A percentile compares a stretch with the other conserved stretches of the same genome.
These are phyloP conservation scores for Holcopasites calliopsidis DNA, from an alignment of 1,140 invertebrate genomes.

Conservation along the genomic window DNA sequence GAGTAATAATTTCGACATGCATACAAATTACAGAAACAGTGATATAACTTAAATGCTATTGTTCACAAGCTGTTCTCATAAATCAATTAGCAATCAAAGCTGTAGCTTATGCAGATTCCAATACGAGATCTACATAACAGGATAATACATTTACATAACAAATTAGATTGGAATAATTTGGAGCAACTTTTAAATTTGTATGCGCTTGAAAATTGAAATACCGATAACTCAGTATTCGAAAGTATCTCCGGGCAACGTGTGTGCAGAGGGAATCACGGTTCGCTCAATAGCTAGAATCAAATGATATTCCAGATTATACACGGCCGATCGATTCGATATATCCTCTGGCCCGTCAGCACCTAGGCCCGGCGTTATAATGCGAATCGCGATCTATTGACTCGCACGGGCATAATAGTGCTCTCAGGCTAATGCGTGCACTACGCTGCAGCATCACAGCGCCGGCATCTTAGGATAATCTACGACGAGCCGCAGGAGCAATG, in stretches of 20 bases:
- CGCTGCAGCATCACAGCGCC: constrained; percentile 50
- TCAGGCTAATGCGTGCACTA: constrained; percentile 30
- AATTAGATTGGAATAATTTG: too few relatives aligned
- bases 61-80: too few relatives aligned
- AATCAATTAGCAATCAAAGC: too few relatives aligned
- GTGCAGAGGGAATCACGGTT: not conserved
- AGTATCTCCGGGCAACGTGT: not conserved
- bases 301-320: constrained; percentile 37
- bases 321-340: constrained; percentile 52
- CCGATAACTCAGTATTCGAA: constrained; percentile 2
- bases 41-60: too few relatives aligned
- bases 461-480: constrained; percentile 66
- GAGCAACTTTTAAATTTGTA: too few relatives aligned
- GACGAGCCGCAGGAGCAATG: constrained; percentile 33
- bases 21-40: too few relatives aligned
- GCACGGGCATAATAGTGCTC: constrained; percentile 46
- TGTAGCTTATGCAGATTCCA: too few relatives aligned
- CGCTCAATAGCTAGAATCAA: not conserved
- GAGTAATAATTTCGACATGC: too few relatives aligned
- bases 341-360: constrained; percentile 46
- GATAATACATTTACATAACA: too few relatives aligned
- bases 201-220: too few relatives aligned
- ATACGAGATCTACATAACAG: too few relatives aligned
- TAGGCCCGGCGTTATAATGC: constrained; percentile 50
- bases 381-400: constrained; percentile 59